Evolutionary conservation across 2,888 invertebrate genomes (phyloP).

Genomic region (Iphiclides podalirius): DNA sequence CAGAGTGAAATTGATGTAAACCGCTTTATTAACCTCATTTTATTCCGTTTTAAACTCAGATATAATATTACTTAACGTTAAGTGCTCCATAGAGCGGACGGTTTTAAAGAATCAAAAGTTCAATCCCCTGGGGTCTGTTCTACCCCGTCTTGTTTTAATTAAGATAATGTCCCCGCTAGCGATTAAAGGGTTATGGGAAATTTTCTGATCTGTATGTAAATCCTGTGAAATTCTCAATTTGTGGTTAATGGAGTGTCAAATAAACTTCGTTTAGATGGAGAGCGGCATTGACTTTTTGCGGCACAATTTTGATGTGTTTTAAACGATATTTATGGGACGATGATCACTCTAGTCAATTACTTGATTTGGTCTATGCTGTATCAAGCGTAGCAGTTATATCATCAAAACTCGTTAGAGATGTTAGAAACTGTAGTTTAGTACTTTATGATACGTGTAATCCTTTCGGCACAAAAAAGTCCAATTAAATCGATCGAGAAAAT

Average conservation of each 20-base stretch:
- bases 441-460: too few species aligned
- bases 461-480: too few species aligned
- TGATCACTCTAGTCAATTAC: too few species aligned
- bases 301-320: too few species aligned
- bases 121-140: background rate
- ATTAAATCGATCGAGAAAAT: too few species aligned
- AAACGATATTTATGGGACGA: conserved; percentile 12
- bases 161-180: conserved; percentile 21
- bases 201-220: conserved; percentile 39
- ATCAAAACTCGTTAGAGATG: too few species aligned
- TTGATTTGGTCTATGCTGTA: too few species aligned
- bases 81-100: conserved; percentile 13
- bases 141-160: conserved; percentile 17
- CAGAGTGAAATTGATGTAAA: too few species aligned
- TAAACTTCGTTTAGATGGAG: background rate
- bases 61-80: conserved; percentile 18
- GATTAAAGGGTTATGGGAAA: conserved; percentile 20
- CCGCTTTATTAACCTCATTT: too few species aligned
- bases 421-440: too few species aligned
- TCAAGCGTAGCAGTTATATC: too few species aligned
- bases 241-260: conserved; percentile 15
- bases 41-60: conserved; percentile 8
- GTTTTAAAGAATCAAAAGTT: conserved; percentile 21
- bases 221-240: conserved; percentile 34
- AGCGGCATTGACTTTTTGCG: too few species aligned